A percentile compares a stretch with the other conserved stretches of the same genome.
These are phyloP conservation scores for Heterodera schachtii DNA, from an alignment of 1,140 invertebrate species.

Conservation along the genomic window DNA sequence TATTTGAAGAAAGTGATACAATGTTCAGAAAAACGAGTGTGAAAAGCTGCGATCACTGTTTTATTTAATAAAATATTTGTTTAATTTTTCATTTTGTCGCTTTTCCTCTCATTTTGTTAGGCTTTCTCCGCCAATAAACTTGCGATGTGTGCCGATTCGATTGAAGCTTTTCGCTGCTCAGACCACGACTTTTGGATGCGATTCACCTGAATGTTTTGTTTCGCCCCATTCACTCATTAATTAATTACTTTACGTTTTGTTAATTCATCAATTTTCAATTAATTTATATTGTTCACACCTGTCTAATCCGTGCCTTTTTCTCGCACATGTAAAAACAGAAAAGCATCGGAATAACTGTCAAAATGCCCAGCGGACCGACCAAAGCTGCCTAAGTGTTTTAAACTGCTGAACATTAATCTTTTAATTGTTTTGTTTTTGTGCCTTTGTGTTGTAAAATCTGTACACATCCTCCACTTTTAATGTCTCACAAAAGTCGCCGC, in stretches of 20 bases:
- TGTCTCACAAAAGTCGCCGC: conserved; percentile 32
- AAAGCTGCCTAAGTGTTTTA: conserved; percentile 8
- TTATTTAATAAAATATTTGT: too few relatives aligned
- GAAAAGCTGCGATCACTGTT: too few relatives aligned
- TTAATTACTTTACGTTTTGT: not conserved
- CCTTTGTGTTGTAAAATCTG: conserved; percentile 29
- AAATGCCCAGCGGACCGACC: conserved; percentile 31
- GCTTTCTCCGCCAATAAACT: conserved; percentile 12
- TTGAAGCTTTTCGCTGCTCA: not conserved
- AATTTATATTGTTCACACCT: not conserved
- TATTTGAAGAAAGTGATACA: too few relatives aligned
- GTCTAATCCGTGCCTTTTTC: conserved; percentile 26
- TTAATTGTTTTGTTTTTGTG: conserved; percentile 7
- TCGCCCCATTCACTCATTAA: too few relatives aligned
- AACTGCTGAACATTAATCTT: not conserved
- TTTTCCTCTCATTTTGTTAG: not conserved
- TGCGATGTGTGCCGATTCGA: conserved; percentile 3
- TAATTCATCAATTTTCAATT: conserved; percentile 2
- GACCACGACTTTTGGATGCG: conserved; percentile 9
- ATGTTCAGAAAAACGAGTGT: too few relatives aligned
- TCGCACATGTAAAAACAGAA: conserved; percentile 29
- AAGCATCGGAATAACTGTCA: conserved; percentile 32
- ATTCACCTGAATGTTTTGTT: not conserved
- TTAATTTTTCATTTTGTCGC: not conserved
- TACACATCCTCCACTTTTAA: conserved; percentile 35